These are phyloP conservation scores for Entelurus aequoreus DNA, from an alignment of 2,113 vertebrate species.

Conservation along the genomic window DNA sequence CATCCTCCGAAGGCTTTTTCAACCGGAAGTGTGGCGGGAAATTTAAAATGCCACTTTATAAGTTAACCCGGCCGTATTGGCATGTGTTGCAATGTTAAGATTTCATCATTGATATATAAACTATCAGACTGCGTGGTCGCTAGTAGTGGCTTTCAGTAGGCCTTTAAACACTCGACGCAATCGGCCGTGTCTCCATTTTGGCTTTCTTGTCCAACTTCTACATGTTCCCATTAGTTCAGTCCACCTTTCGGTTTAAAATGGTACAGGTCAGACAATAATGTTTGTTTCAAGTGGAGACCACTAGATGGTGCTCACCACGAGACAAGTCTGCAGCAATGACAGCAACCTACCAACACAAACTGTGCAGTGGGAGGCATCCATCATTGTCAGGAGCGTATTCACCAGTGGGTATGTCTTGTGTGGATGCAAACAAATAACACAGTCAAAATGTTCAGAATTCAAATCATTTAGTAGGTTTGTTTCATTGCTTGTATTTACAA, in stretches of 20 bases:
- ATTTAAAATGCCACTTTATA: no score
- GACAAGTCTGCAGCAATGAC: neutral
- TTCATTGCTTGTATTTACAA: slow-evolving; percentile 25
- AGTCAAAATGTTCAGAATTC: neutral
- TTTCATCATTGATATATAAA: no score
- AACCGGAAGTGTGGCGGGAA: no score
- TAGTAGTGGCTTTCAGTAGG: no score
- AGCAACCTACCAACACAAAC: neutral
- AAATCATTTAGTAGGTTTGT: slow-evolving; percentile 8
- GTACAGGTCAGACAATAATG: slow-evolving; percentile 23
- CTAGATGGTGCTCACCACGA: slow-evolving; percentile 1
- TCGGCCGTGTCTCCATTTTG: slow-evolving; percentile 17
- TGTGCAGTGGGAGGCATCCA: neutral
- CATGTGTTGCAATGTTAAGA: no score
- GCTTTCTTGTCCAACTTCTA: slow-evolving; percentile 29
- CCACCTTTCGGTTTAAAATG: neutral
- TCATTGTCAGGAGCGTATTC: neutral
- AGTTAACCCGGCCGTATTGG: no score
- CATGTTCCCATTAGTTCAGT: slow-evolving; percentile 8
- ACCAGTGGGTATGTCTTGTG: neutral
- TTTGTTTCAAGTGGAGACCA: neutral
- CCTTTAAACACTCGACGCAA: slow-evolving; percentile 8
- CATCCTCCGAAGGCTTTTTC: no score
- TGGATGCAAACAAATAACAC: slow-evolving; percentile 18
- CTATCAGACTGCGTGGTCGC: no score